phyloP scores from a whole-genome alignment of 2,888 invertebrate genomes.

The Didymodactylos carnosus region DNA sequence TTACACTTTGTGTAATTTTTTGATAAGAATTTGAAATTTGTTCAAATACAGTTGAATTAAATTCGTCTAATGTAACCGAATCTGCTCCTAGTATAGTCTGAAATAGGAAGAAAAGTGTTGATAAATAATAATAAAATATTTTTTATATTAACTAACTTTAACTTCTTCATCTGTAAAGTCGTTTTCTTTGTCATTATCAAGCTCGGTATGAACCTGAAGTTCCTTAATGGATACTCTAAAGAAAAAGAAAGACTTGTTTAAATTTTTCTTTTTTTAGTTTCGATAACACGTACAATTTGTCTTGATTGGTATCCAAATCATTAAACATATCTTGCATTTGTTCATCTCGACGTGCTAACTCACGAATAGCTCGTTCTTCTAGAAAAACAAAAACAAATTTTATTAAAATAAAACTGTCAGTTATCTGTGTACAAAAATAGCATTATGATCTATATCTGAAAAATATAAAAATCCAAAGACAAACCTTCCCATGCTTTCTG shows the following conservation, averaged over 20 bases:
- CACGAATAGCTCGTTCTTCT: slow-evolving; percentile 23
- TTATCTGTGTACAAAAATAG: no score
- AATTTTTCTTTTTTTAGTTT: not conserved
- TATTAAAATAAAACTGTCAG: no score
- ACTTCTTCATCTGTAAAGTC: slow-evolving; percentile 69
- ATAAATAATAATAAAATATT: slow-evolving; percentile 22
- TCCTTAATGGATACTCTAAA: slow-evolving; percentile 42
- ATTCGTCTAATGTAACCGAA: not conserved
- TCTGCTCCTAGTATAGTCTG: not conserved
- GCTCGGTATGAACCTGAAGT: slow-evolving; percentile 46
- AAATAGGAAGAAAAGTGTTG: not conserved
- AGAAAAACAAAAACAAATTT: not conserved
- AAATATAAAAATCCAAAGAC: no score
- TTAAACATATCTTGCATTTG: slow-evolving; percentile 43
- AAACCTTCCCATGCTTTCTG: slow-evolving; percentile 34
- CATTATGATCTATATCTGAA: no score
- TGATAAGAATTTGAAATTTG: not conserved
- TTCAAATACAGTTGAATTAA: slow-evolving; percentile 1
- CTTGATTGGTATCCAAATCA: slow-evolving; percentile 57
- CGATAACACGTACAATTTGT: slow-evolving; percentile 38
- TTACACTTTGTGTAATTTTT: not conserved
- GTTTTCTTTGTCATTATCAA: slow-evolving; percentile 75
- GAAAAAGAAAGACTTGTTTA: not conserved
- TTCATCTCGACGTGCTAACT: slow-evolving; percentile 23
- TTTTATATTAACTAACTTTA: slow-evolving; percentile 29